Conservation (phyloP, 2,113 vertebrate species). For the Aleadryas rufinucha region DNA sequence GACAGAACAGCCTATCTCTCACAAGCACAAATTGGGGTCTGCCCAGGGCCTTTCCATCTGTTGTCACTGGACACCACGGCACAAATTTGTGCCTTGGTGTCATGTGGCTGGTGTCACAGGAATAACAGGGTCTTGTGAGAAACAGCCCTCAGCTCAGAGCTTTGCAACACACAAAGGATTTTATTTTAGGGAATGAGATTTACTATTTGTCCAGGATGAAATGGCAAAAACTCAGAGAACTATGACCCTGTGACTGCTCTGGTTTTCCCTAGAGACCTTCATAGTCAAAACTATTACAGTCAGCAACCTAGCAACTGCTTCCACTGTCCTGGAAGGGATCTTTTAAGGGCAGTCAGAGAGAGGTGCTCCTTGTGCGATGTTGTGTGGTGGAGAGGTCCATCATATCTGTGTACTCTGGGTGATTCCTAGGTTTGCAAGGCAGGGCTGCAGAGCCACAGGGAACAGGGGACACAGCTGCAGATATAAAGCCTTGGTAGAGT, state of each 20-base stretch:
- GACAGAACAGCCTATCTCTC: constrained; percentile 5
- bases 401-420: not conserved
- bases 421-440: not conserved
- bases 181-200: not conserved
- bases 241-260: not conserved
- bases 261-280: not conserved
- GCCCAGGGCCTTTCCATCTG: not conserved
- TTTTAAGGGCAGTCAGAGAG: not conserved
- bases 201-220: not conserved
- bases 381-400: not conserved
- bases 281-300: not conserved
- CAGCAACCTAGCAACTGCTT: not conserved
- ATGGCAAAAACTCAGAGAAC: not conserved
- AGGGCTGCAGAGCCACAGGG: not conserved
- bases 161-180: not conserved
- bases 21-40: not conserved
- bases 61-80: not conserved
- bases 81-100: not conserved
- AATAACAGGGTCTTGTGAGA: not conserved
- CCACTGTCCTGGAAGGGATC: not conserved
- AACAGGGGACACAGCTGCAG: not conserved
- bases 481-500: not conserved
- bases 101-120: not conserved
- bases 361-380: rapidly evolving
- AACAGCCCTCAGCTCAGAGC: not conserved